phyloP scores from a whole-genome alignment of 1,140 invertebrate genomes.

The Paramacrobiotus metropolitanus region DNA sequence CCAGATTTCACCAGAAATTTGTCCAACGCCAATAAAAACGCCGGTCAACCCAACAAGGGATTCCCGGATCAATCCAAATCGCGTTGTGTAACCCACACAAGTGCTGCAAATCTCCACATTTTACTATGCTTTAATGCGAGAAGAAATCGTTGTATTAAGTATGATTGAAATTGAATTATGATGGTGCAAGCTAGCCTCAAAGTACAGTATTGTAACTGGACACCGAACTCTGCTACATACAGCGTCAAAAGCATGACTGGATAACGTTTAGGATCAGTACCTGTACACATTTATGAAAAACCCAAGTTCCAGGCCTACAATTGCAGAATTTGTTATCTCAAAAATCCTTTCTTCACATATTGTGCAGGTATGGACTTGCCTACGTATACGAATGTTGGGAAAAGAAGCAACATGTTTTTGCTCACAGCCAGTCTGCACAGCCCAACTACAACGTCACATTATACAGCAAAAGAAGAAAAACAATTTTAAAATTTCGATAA shows the following conservation, averaged over 20 bases:
- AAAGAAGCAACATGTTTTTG: neutral
- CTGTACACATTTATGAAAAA: constrained; percentile 89
- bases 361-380: neutral
- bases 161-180: no score
- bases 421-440: neutral
- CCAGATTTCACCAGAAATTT: constrained; percentile 48
- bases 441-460: no score
- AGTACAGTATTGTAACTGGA: no score
- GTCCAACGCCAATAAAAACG: constrained; percentile 71
- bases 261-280: no score
- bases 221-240: no score
- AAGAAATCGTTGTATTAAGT: no score
- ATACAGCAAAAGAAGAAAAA: neutral
- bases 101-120: no score
- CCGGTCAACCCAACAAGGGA: constrained; percentile 67
- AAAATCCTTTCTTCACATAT: no score
- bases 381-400: neutral
- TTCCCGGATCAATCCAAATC: constrained; percentile 45
- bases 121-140: no score
- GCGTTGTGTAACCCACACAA: constrained; percentile 52
- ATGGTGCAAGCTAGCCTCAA: no score
- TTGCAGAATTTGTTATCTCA: no score
- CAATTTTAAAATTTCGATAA: neutral
- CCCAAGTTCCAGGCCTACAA: constrained; percentile 59
- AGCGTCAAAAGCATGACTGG: no score